These are phyloP conservation scores for Rhopalosiphum padi DNA, from an alignment of 1,140 invertebrate genomes.

Conservation along the genomic window DNA sequence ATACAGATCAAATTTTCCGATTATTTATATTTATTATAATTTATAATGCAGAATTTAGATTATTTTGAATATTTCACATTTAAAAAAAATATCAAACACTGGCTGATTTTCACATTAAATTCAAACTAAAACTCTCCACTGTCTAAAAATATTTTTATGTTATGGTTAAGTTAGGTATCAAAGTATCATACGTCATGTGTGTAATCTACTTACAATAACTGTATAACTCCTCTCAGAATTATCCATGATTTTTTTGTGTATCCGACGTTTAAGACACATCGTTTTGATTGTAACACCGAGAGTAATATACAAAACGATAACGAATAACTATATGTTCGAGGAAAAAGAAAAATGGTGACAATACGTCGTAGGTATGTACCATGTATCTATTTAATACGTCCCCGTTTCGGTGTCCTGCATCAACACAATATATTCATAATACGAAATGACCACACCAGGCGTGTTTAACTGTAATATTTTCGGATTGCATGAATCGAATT, in stretches of 20 bases:
- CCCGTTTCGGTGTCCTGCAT: not conserved
- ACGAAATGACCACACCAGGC: not conserved
- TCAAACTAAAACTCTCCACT: too few relatives aligned
- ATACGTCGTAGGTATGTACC: not conserved
- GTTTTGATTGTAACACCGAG: not conserved
- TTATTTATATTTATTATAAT: too few relatives aligned
- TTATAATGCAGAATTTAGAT: too few relatives aligned
- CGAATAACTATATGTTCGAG: not conserved
- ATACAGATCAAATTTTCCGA: not conserved
- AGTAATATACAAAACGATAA: not conserved
- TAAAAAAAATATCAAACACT: too few relatives aligned
- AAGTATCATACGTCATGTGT: too few relatives aligned
- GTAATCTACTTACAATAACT: too few relatives aligned
- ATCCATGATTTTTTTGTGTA: not conserved
- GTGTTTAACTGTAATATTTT: slow-evolving; percentile 34
- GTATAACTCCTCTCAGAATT: not conserved
- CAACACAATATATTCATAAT: not conserved
- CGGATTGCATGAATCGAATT: slow-evolving; percentile 1
- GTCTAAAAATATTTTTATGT: too few relatives aligned
- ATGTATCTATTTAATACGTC: not conserved
- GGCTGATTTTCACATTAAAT: too few relatives aligned
- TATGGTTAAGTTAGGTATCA: too few relatives aligned
- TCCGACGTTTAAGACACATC: not conserved
- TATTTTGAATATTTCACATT: too few relatives aligned
- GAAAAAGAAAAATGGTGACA: not conserved